Conservation (phyloP, 92 coral and sea anemone genomes). For the Epizoanthus illoricatus region DNA sequence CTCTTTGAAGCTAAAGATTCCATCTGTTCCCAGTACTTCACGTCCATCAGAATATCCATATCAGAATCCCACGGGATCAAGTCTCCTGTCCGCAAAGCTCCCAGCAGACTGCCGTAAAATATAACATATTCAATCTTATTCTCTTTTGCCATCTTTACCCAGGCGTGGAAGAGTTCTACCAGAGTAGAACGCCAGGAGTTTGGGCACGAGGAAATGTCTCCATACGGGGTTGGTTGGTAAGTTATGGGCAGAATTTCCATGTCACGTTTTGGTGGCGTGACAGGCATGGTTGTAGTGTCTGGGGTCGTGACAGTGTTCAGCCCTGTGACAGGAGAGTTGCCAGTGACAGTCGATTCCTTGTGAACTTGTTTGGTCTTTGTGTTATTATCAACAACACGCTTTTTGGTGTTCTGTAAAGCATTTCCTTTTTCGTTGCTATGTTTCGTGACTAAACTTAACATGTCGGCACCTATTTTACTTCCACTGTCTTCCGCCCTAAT, state of each 20-base stretch:
- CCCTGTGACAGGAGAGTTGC: neutral
- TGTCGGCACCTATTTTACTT: too few species aligned
- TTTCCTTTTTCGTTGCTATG: neutral
- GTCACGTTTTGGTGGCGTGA: neutral
- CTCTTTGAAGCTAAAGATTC: constrained; percentile 52
- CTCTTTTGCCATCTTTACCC: constrained; percentile 64
- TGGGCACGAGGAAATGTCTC: constrained; percentile 23
- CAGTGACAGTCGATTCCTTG: neutral
- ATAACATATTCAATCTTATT: constrained; percentile 72
- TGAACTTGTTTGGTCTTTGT: neutral
- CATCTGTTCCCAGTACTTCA: constrained; percentile 53
- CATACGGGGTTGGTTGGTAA: neutral
- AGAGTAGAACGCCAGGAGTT: constrained; percentile 26
- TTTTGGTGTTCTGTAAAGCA: neutral
- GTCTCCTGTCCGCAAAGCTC: constrained; percentile 74
- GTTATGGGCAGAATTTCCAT: constrained; percentile 5
- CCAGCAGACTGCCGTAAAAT: constrained; percentile 73
- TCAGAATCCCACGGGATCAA: constrained; percentile 88
- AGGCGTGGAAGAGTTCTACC: constrained; percentile 55
- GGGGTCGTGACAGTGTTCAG: neutral
- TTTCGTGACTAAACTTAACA: too few species aligned
- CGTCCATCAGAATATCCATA: constrained; percentile 68
- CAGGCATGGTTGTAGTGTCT: neutral
- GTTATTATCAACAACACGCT: neutral
- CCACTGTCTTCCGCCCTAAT: neutral